Evolutionary conservation across 2,113 vertebrate species (phyloP).

Genomic region (Amphilophus citrinellus): DNA sequence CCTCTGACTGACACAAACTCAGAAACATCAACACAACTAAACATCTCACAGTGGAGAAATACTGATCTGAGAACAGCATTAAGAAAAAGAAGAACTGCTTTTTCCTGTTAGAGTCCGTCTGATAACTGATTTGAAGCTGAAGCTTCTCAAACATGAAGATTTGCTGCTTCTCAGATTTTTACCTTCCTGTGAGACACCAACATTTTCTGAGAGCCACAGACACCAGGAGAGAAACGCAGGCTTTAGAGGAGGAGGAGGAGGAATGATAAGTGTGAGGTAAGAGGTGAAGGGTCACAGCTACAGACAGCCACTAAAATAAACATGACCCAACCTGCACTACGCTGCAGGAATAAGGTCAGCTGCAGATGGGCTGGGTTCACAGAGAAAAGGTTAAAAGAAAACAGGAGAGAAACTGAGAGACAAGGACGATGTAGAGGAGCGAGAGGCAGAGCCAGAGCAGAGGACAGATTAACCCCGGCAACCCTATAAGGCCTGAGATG

Average conservation of each 20-base stretch:
- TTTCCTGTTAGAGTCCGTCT: too few species aligned
- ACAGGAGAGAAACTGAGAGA: neutral
- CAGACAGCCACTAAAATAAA: slow-evolving; percentile 47
- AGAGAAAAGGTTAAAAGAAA: neutral
- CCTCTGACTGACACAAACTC: neutral
- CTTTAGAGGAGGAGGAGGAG: slow-evolving; percentile 33
- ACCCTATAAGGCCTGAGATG: neutral
- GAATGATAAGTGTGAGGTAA: slow-evolving; percentile 25
- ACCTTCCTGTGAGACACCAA: neutral
- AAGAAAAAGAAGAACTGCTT: neutral
- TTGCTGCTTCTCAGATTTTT: neutral
- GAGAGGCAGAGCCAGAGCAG: neutral
- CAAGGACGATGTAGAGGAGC: neutral
- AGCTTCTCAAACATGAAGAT: neutral
- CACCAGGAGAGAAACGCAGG: slow-evolving; percentile 27
- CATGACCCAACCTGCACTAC: slow-evolving; percentile 30
- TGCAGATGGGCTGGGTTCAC: slow-evolving; percentile 25
- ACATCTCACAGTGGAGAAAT: rapidly evolving
- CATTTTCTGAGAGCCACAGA: neutral
- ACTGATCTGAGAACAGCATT: neutral
- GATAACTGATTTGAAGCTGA: neutral
- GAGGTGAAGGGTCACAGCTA: slow-evolving; percentile 34
- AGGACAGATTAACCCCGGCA: neutral
- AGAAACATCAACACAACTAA: neutral
- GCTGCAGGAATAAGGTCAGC: slow-evolving; percentile 13